phyloP scores from a whole-genome alignment of 2,888 invertebrate species.

The Heliconius sara region DNA sequence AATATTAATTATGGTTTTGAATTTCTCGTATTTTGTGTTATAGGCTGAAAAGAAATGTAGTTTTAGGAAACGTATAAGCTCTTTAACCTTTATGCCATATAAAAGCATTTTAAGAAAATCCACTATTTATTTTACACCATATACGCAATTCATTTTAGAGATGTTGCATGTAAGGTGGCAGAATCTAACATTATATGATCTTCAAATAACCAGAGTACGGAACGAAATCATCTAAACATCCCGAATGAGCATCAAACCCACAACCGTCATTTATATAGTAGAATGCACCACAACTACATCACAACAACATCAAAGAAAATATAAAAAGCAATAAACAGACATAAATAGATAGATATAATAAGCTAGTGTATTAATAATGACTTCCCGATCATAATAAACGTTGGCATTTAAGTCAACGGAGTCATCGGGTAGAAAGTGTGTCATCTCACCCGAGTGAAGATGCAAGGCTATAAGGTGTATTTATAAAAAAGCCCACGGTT shows the following conservation, averaged over 20 bases:
- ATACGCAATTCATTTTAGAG: no score
- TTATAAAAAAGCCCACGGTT: not conserved
- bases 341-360: not conserved
- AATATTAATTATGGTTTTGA: not conserved
- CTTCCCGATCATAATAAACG: not conserved
- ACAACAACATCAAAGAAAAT: not conserved
- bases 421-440: conserved; percentile 7
- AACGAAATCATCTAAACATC: no score
- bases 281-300: not conserved
- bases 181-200: no score
- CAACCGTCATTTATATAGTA: not conserved
- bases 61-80: no score
- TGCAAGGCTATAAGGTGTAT: not conserved
- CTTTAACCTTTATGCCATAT: no score
- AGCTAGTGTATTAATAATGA: no score
- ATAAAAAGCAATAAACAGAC: not conserved
- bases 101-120: no score
- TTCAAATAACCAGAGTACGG: no score
- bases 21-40: no score
- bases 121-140: no score
- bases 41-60: no score
- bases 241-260: not conserved
- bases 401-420: conserved; percentile 12
- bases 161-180: no score
- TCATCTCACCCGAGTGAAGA: conserved; percentile 2